phyloP scores from a whole-genome alignment of 92 coral and sea anemone species.

The Micromussa lordhowensis region DNA sequence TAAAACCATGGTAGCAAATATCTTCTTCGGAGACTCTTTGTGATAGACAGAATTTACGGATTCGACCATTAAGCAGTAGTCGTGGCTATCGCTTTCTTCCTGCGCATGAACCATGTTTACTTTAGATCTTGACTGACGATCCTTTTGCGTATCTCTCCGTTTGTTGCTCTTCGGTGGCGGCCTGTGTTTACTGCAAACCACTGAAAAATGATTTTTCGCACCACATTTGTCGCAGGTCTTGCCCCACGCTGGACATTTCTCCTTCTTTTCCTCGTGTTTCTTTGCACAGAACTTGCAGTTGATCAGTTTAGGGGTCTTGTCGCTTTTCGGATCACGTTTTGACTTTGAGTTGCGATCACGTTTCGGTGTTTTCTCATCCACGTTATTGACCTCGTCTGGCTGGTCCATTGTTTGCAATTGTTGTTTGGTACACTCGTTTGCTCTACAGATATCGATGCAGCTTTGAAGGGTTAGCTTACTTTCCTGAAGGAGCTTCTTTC shows the following conservation, averaged over 20 bases:
- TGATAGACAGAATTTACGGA: slow-evolving; percentile 42
- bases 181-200: slow-evolving; percentile 7
- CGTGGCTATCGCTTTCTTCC: slow-evolving; percentile 37
- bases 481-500: slow-evolving; percentile 60
- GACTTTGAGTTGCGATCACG: not conserved
- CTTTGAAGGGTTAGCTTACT: slow-evolving; percentile 65
- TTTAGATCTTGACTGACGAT: slow-evolving; percentile 1
- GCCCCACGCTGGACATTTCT: no score
- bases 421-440: slow-evolving; percentile 68
- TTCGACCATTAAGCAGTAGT: slow-evolving; percentile 34
- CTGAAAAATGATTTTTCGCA: slow-evolving; percentile 16
- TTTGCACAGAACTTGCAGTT: slow-evolving; percentile 36
- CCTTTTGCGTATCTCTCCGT: not conserved
- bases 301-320: not conserved
- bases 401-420: no score
- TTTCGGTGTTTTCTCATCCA: not conserved
- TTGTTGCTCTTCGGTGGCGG: slow-evolving; percentile 1
- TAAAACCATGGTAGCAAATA: slow-evolving; percentile 44
- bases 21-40: slow-evolving; percentile 27
- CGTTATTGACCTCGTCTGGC: slow-evolving; percentile 24
- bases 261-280: slow-evolving; percentile 19
- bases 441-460: slow-evolving; percentile 67
- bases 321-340: no score
- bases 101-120: not conserved
- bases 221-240: slow-evolving; percentile 36